These are phyloP conservation scores for Centropus unirufus DNA, from an alignment of 2,113 vertebrate genomes.

Conservation along the genomic window DNA sequence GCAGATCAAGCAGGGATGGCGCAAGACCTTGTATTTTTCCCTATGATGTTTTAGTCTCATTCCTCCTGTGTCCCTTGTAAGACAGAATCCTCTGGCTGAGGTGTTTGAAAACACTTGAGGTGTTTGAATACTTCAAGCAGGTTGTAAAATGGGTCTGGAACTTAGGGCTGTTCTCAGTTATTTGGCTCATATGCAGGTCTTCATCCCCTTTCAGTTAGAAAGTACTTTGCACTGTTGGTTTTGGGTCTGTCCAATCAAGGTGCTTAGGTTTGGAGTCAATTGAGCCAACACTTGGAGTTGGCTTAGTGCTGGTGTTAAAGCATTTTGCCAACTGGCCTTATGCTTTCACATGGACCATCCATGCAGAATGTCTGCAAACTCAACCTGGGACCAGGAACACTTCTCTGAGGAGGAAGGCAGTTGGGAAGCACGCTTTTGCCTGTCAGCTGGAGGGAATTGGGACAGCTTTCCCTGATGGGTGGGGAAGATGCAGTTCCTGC, in stretches of 20 bases:
- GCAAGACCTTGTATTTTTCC: neutral
- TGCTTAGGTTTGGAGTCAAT: neutral
- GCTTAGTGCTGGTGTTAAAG: neutral
- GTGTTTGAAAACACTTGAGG: neutral
- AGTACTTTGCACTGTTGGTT: neutral
- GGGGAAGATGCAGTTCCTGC: neutral
- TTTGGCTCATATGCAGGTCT: neutral
- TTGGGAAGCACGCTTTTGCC: neutral
- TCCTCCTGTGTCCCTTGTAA: rapidly evolving
- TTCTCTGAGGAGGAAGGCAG: neutral
- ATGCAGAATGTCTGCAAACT: neutral
- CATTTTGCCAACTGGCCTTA: neutral
- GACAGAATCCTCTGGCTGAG: neutral
- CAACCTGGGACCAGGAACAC: neutral
- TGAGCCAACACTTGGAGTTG: neutral
- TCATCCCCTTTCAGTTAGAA: neutral
- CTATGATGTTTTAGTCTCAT: neutral
- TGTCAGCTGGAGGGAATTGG: neutral
- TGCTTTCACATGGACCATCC: neutral
- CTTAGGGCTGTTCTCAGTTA: neutral
- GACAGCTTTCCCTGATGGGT: neutral
- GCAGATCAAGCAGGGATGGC: neutral
- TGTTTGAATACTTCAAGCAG: neutral
- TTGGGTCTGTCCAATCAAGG: neutral
- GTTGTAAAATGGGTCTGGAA: neutral